Percentiles rank a stretch among this genome's conserved stretches.
These are phyloP conservation scores for Heliothis subflexa DNA, from an alignment of 1,140 invertebrate species.

Conservation along the genomic window DNA sequence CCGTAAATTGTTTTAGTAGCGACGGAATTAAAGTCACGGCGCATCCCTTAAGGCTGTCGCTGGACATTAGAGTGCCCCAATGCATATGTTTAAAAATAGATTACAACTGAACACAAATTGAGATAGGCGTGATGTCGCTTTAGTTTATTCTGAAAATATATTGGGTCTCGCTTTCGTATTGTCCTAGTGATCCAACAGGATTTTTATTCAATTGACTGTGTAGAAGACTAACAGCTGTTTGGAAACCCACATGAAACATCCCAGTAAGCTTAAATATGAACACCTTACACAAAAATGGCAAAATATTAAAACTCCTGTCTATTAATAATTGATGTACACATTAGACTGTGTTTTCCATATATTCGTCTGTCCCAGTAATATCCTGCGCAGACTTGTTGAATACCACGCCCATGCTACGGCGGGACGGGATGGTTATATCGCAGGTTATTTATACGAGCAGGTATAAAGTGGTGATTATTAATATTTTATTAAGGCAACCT, in stretches of 20 bases:
- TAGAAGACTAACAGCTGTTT: neutral
- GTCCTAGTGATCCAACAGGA: no score
- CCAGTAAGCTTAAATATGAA: neutral
- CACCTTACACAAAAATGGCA: neutral
- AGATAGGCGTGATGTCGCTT: neutral
- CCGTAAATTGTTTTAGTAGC: neutral
- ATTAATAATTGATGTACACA: neutral
- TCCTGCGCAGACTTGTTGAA: slow-evolving; percentile 13
- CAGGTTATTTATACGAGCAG: slow-evolving; percentile 5
- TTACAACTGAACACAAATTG: neutral
- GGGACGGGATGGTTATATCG: slow-evolving; percentile 5
- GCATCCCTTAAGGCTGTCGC: slow-evolving; percentile 5
- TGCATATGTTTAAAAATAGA: slow-evolving; percentile 9
- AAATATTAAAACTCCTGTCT: neutral
- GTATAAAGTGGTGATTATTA: slow-evolving; percentile 23
- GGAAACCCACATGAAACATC: neutral
- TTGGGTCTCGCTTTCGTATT: neutral
- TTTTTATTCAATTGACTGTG: neutral
- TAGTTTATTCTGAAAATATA: neutral
- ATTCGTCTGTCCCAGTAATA: slow-evolving; percentile 7
- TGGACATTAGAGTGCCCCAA: neutral
- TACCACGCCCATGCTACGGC: neutral
- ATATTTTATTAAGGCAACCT: slow-evolving; percentile 42
- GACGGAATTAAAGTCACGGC: neutral
- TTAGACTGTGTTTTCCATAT: neutral